Conservation (phyloP, 2,888 invertebrate species). For the Drosophila vallismaia region DNA sequence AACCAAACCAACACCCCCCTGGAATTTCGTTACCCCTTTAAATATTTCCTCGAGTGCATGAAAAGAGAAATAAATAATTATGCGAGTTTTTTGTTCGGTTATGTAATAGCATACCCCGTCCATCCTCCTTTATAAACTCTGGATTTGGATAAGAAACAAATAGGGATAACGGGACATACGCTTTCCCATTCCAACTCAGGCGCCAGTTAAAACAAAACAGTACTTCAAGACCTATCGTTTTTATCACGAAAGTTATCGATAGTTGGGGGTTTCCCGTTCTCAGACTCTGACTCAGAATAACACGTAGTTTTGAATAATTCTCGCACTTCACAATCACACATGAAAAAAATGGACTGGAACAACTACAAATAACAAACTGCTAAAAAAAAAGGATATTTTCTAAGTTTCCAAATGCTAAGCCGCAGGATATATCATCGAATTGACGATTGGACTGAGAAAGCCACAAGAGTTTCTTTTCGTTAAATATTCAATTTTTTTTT, state of each 20-base stretch:
- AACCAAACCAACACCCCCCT: background rate
- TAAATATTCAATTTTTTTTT: constrained; percentile 29
- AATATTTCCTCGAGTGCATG: constrained; percentile 18
- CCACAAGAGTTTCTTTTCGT: constrained; percentile 7
- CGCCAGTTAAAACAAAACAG: background rate
- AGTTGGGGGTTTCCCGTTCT: background rate
- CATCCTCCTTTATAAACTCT: no score
- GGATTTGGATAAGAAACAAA: no score
- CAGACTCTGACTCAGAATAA: background rate
- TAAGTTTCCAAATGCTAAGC: background rate
- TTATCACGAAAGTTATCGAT: background rate
- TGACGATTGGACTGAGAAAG: constrained; percentile 19
- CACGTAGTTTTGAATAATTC: constrained; percentile 5
- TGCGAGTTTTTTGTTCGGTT: background rate
- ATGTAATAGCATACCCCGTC: background rate
- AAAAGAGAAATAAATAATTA: constrained; percentile 18
- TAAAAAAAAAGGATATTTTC: background rate
- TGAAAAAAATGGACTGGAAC: background rate
- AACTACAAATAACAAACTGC: constrained; percentile 1
- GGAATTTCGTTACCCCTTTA: constrained; percentile 15
- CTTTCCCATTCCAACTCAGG: background rate
- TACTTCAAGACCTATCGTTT: background rate
- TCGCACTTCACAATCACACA: background rate
- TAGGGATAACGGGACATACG: no score
- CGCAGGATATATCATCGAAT: constrained; percentile 4